Base-by-base conservation (phyloP, 2,888 invertebrate species). In the Galeopsomyia nigrocyanea region DNA sequence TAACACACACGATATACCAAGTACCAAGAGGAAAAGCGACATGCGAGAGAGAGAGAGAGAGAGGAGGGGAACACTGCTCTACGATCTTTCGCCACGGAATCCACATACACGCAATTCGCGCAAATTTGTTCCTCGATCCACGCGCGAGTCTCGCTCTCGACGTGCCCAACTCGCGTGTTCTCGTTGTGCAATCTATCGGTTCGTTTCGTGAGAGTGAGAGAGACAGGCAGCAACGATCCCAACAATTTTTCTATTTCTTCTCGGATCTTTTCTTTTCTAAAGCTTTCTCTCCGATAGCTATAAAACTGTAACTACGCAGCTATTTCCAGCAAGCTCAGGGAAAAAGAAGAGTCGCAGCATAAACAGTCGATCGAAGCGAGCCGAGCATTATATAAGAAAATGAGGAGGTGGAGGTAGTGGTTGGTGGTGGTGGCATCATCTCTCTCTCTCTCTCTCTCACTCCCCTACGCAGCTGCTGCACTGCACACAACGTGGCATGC, bases 1-100 rank as follows among this genome's bases (percentile, higher is more conserved):
- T 26, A 2, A 26, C 26, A 26, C 39, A 39, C 39, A 13, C 58
- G 46, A 58, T 58, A 58, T 58, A 46, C 39, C 58, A 19, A 58
- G 46, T 46, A 39, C 39, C 7, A 26, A 49, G 50, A 50, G 50
- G 50, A 9, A 50, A 17, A 50, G 50, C n/a, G 50, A 46, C 39
- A 39, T 13, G 39, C 55, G 14, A 55, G 46, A 58, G n/a, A 31
- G 14, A 58, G 46, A 58, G 17, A 49, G 49, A 49, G 49, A 49
- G n/a, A 13, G 31, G 56, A 56, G 26, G 31, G 22, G 31, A 56
- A 56, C 57, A 31, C 57, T 39, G 13, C 9, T 31, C 22, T 22
- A 51, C 19, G 19, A 55, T 19, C 55, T 21, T 14, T 19, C 10
- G 51, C 51, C 51, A 51, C 17, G 17, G 51, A 19, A 63, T 64